Percentiles rank a stretch among this genome's conserved stretches.
Evolutionary conservation across 2,888 invertebrate genomes (phyloP).

Genomic region (Hydriomena furcata): DNA sequence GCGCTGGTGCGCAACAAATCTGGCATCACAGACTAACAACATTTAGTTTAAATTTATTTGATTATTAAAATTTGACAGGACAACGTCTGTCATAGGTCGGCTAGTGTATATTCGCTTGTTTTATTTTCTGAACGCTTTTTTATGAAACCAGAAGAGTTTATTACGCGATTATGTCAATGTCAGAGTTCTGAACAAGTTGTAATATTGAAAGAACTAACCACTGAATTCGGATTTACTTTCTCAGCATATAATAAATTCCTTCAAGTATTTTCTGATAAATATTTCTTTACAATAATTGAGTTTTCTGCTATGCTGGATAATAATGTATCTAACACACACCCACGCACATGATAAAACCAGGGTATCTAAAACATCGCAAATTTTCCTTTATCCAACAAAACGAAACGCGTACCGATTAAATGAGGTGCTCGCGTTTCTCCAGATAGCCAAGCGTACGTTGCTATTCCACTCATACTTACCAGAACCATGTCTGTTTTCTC

Average conservation of each 20-base stretch:
- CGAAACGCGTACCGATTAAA: conserved; percentile 82
- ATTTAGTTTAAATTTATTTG: too few relatives aligned
- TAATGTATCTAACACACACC: conserved; percentile 20
- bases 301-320: conserved; percentile 16
- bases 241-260: not conserved
- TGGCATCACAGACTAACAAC: too few relatives aligned
- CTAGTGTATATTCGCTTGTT: too few relatives aligned
- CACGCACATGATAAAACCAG: conserved; percentile 43
- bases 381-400: conserved; percentile 76
- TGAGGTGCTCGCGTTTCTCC: conserved; percentile 82
- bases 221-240: too few relatives aligned
- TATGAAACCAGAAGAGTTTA: too few relatives aligned
- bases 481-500: conserved; percentile 45
- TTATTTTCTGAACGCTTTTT: too few relatives aligned
- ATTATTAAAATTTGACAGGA: too few relatives aligned
- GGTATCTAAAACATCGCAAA: conserved; percentile 66
- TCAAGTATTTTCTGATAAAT: not conserved
- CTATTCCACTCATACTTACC: conserved; percentile 51
- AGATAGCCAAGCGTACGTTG: conserved; percentile 70
- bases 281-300: conserved; percentile 5
- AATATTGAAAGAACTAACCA: too few relatives aligned
- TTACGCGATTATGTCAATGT: too few relatives aligned
- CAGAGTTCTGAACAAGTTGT: too few relatives aligned
- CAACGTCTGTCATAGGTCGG: too few relatives aligned
- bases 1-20: too few relatives aligned